A percentile compares a stretch with the other conserved stretches of the same genome.
These are phyloP conservation scores for Agelastica alni DNA, from an alignment of 2,888 invertebrate genomes.

Conservation along the genomic window DNA sequence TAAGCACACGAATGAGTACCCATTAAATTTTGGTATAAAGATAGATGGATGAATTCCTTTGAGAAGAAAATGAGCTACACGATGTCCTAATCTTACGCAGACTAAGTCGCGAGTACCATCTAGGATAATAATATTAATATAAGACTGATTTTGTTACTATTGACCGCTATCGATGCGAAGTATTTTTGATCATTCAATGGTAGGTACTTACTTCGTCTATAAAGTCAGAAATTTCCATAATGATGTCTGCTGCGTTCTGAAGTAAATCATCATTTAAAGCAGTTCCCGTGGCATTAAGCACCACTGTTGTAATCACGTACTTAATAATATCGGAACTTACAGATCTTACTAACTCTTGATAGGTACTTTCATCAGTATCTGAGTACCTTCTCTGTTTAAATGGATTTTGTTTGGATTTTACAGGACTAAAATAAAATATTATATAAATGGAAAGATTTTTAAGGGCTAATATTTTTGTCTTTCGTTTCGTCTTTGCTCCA, in stretches of 20 bases:
- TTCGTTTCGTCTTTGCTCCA: too few relatives aligned
- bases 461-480: too few relatives aligned
- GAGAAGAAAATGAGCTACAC: too few relatives aligned
- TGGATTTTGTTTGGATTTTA: constrained; percentile 31
- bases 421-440: constrained; percentile 38
- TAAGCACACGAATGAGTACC: too few relatives aligned
- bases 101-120: too few relatives aligned
- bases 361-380: constrained; percentile 30
- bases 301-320: constrained; percentile 44
- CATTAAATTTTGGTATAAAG: too few relatives aligned
- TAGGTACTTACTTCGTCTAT: constrained; percentile 61
- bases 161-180: too few relatives aligned
- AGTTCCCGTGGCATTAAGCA: constrained; percentile 42
- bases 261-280: constrained; percentile 57
- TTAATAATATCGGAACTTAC: constrained; percentile 44
- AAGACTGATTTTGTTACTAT: too few relatives aligned
- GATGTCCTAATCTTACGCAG: too few relatives aligned
- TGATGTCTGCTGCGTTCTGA: constrained; percentile 57
- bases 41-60: too few relatives aligned
- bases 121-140: too few relatives aligned
- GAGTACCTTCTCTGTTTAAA: constrained; percentile 36
- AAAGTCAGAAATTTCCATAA: constrained; percentile 60
- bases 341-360: constrained; percentile 30
- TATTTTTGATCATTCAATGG: not conserved
- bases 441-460: too few relatives aligned